Base-by-base conservation (phyloP, 2,113 vertebrate species). In the Rhinolophus ferrumequinum region DNA sequence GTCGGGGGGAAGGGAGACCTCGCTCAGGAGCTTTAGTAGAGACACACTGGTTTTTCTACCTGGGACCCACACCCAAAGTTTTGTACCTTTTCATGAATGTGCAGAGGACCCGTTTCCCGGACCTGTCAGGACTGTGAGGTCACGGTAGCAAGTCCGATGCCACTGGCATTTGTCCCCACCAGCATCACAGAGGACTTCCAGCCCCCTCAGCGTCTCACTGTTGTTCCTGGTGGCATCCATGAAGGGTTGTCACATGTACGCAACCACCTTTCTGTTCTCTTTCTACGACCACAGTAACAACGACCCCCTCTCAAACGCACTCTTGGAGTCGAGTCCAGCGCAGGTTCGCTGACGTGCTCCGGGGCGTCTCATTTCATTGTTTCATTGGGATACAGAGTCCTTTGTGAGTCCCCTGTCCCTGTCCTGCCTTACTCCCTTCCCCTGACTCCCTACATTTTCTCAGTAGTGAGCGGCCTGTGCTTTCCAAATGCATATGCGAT, bases 271-370 rank as follows among this genome's bases (percentile, higher is more conserved):
- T 58, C 79, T 15, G 5, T 84, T 79, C 19, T 82, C 47, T 87
- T 87, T 67, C 22, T 24, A 24, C 30, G 38, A 47, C 18, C 35
- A 35, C 10, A 41, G 21, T 54, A 38, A 70, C 30, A 21, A 13
- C 3, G 13, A 58, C 28, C 47, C 10, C 1, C 1, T 6, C 12
- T 41, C 10, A 14, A 0, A 19, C 26, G 11, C 14, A 0, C n/a
- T 28, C 47, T 35, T 1, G 44, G 44, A 16, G n/a, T 67, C 44
- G 24, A n/a, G 67, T 56, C 72, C 62, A 54, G 35, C 15, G 47
- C 19, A 50, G 60, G 19, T n/a, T 26, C 88, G 72, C 69, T 12
- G 22, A 38, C 2, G 2, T 2, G 2, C 5, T 16, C 24, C 2
- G 3, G 4, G 0, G 19, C 0, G 1, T 60, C 64, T 75, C 28